phyloP scores from a whole-genome alignment of 2,797 vertebrate genomes.

The Pseudotriccus pelzelni region DNA sequence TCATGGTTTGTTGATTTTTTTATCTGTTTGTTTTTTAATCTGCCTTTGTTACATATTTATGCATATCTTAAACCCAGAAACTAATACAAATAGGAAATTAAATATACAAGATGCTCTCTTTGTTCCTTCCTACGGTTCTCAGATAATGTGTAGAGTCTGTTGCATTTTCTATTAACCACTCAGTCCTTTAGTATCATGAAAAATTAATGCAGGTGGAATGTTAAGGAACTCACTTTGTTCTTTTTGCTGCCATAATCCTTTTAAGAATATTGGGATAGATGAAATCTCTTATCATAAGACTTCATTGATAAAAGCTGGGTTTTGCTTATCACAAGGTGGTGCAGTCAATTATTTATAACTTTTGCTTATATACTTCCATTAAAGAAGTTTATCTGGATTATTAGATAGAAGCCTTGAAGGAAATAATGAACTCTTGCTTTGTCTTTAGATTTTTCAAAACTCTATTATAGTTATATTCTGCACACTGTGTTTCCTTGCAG shows the following conservation, averaged over 20 bases:
- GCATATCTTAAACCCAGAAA: conserved; percentile 13
- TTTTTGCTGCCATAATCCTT: conserved; percentile 30
- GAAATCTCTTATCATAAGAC: conserved; percentile 9
- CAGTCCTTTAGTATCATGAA: conserved; percentile 9
- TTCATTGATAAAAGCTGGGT: not conserved
- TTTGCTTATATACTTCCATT: not conserved
- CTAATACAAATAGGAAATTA: conserved; percentile 18
- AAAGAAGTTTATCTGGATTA: not conserved
- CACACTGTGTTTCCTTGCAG: not conserved
- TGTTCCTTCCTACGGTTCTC: not conserved
- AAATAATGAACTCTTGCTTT: not conserved
- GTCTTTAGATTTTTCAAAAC: not conserved
- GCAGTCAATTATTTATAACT: conserved; percentile 34
- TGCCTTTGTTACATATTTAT: not conserved
- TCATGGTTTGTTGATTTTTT: not conserved
- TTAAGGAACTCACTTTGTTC: conserved; percentile 27
- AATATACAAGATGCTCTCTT: not conserved
- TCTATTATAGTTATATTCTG: not conserved
- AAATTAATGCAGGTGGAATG: conserved; percentile 32
- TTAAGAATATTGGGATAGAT: conserved; percentile 16
- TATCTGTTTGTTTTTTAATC: not conserved
- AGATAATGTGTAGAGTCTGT: not conserved
- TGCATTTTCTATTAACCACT: conserved; percentile 38
- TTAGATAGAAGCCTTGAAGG: not conserved
- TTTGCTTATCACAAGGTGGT: conserved; percentile 25